phyloP scores from a whole-genome alignment of 2,888 invertebrate species.

The Brenthis hecate region DNA sequence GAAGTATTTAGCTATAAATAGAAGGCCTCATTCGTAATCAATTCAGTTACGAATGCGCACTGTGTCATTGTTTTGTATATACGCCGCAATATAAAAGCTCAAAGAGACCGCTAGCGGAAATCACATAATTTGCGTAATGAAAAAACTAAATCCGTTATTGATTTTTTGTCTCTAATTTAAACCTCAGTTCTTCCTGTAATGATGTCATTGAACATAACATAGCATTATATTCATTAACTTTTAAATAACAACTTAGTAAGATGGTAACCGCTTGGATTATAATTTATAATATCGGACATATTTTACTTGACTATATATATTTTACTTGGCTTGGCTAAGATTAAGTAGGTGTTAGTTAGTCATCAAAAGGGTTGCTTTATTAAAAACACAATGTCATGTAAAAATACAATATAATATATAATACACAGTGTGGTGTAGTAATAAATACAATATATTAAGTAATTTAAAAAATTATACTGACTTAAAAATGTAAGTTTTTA shows the following conservation, averaged over 20 bases:
- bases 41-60: constrained; percentile 17
- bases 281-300: too few relatives aligned
- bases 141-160: constrained; percentile 22
- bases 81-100: constrained; percentile 16
- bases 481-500: too few relatives aligned
- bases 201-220: constrained; percentile 16
- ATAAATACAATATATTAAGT: too few relatives aligned
- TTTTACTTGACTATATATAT: too few relatives aligned
- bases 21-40: constrained; percentile 14
- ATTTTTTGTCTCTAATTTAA: constrained; percentile 17
- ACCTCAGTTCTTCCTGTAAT: constrained; percentile 16
- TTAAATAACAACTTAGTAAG: neutral
- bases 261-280: too few relatives aligned
- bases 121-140: constrained; percentile 24
- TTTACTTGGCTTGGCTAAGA: too few relatives aligned
- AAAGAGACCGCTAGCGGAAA: constrained; percentile 26
- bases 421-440: too few relatives aligned
- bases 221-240: neutral
- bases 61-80: constrained; percentile 20
- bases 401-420: too few relatives aligned
- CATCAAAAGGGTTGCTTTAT: too few relatives aligned
- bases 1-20: constrained; percentile 7
- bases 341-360: too few relatives aligned
- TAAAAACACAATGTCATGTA: too few relatives aligned
- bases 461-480: too few relatives aligned